Percentiles rank a stretch among this genome's conserved stretches.
Evolutionary conservation across 2,888 invertebrate species (phyloP).

Genomic region (Drosophila tripunctata): DNA sequence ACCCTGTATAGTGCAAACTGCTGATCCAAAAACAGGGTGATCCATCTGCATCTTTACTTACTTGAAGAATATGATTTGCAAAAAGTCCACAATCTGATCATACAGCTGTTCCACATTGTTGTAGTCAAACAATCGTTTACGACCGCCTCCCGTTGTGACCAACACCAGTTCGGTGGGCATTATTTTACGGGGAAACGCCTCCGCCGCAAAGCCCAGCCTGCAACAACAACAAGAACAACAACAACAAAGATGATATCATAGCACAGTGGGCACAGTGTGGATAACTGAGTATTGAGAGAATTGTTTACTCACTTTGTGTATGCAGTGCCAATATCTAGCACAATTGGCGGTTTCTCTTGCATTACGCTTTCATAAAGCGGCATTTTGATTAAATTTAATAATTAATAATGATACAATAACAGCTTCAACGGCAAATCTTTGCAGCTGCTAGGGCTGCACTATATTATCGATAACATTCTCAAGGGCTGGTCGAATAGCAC

Average conservation of each 20-base stretch:
- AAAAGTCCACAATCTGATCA: slow-evolving; percentile 93
- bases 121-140: slow-evolving; percentile 88
- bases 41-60: slow-evolving; percentile 84
- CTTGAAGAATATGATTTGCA: slow-evolving; percentile 95
- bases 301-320: slow-evolving; percentile 94
- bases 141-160: slow-evolving; percentile 86
- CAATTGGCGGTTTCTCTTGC: slow-evolving; percentile 94
- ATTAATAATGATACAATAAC: no score
- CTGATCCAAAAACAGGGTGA: not conserved
- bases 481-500: no score
- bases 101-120: slow-evolving; percentile 89
- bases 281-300: not conserved
- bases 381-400: no score
- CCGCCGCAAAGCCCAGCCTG: slow-evolving; percentile 96
- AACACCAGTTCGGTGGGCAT: slow-evolving; percentile 91
- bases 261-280: no score
- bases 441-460: slow-evolving; percentile 72
- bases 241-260: slow-evolving; percentile 62
- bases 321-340: slow-evolving; percentile 94
- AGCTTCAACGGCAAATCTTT: no score
- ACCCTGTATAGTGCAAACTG: no score
- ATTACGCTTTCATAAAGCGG: slow-evolving; percentile 92
- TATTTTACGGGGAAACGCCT: slow-evolving; percentile 94
- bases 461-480: slow-evolving; percentile 66
- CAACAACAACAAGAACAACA: slow-evolving; percentile 43